Evolutionary conservation across 2,113 vertebrate species (phyloP), one percentile per base, ranked within the genome.

Genomic region (Mustela nigripes): DNA sequence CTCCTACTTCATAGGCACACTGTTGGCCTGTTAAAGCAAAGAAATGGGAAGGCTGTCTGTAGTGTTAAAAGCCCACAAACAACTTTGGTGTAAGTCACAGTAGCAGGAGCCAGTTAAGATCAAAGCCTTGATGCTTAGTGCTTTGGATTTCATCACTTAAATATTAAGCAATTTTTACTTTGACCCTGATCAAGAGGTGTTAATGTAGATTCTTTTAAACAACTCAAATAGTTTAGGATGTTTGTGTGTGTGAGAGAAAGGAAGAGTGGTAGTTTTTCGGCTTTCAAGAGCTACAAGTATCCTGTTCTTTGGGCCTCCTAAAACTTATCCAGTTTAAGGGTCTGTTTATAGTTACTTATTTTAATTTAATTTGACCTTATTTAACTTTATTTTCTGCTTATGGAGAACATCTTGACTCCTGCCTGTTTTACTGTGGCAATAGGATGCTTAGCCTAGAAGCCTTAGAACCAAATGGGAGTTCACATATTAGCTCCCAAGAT

Each of bases 51-150:
- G 4, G 1, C 88, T 96, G 95, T 97, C 96, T 90, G 42, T 95
- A 96, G 95, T 28, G n/a, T 97, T 97, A 96, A 98, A 98, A 98
- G 98, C 97, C 96, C 97, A 96, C 97, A 98, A 97, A 98, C 97
- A 98, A 97, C 97, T 98, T 97, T 89, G 97, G 97, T 95, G 96
- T 98, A 97, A 98, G 98, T 95, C 97, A 96, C 97, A 92, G 65
- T 91, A 90, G 97, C 97, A 96, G 97, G 92, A 98, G 98, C 97
- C 98, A 98, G 98, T 99, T 99, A 98, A 98, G 98, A 98, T 99
- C 98, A 98, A 99, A 99, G 97, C 91, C 90, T 87, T 92, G 95
- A 98, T 97, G 95, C 95, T 98, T 98, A 85, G 71, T 98, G 92
- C 92, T 97, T 79, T 26, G 21, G 36, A 96, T 98, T 98, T 98